phyloP scores from a whole-genome alignment of 2,797 vertebrate species.

The Silurus lanzhouensis region DNA sequence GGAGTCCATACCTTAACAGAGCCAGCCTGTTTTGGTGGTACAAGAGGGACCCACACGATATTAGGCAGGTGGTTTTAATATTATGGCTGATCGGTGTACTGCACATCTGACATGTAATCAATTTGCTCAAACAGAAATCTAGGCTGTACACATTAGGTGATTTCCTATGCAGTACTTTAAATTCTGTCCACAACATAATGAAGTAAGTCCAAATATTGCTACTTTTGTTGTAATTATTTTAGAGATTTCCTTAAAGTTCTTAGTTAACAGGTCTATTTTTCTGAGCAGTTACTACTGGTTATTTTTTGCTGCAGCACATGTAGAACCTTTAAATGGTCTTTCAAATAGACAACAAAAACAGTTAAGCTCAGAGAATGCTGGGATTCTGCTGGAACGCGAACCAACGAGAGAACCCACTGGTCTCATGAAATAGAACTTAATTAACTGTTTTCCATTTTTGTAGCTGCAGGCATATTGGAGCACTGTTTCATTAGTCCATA shows the following conservation, averaged over 20 bases:
- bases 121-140: neutral
- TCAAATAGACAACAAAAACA: neutral
- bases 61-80: no score
- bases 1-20: no score
- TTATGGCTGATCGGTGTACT: neutral
- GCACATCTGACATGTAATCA: neutral
- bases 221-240: neutral
- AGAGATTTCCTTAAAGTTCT: neutral
- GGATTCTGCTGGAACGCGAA: slow-evolving; percentile 61
- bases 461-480: slow-evolving; percentile 74
- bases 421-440: slow-evolving; percentile 76
- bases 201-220: neutral
- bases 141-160: neutral
- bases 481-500: slow-evolving; percentile 78
- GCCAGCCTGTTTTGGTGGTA: no score
- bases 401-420: slow-evolving; percentile 62
- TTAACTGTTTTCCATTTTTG: slow-evolving; percentile 61
- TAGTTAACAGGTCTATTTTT: neutral
- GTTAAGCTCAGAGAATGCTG: neutral
- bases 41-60: no score
- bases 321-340: neutral
- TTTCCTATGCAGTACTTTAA: neutral
- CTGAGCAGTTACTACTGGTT: neutral
- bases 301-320: neutral
- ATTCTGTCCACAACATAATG: neutral